Conservation (phyloP, 2,888 invertebrate species). For the Plebejus melissa region DNA sequence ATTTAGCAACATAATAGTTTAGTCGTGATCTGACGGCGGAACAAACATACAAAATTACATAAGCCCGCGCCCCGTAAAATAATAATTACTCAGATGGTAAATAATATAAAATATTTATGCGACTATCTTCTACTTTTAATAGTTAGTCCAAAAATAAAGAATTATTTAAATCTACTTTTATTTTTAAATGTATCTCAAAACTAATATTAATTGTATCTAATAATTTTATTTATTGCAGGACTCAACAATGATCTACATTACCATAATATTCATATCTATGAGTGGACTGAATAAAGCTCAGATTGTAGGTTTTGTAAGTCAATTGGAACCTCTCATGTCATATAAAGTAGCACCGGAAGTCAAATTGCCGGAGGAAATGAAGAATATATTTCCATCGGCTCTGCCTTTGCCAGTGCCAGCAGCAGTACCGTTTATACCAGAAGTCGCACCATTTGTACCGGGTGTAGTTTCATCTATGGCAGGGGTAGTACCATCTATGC, state of each 20-base stretch:
- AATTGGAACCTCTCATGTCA: background rate
- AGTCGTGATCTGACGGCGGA: no score
- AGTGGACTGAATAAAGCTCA: background rate
- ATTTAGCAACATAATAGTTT: no score
- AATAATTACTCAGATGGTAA: no score
- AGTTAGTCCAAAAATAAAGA: no score
- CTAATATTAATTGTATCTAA: background rate
- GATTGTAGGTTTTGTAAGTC: background rate
- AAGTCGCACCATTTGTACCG: constrained; percentile 14
- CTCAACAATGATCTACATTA: background rate
- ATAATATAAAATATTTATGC: no score
- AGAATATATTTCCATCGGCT: background rate
- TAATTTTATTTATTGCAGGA: background rate
- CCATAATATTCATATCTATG: background rate
- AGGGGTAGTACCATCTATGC: constrained; percentile 35
- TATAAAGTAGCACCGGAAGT: background rate
- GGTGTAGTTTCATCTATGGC: constrained; percentile 29
- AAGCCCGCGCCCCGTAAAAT: no score
- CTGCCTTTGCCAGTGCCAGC: background rate
- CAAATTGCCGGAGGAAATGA: background rate
- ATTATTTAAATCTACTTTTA: no score
- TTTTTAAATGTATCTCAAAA: no score
- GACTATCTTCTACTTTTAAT: no score
- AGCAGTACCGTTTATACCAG: constrained; percentile 28
- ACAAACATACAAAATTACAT: no score